Conservation (phyloP, 2,888 invertebrate species). For the Tenthredo scrophulariae region DNA sequence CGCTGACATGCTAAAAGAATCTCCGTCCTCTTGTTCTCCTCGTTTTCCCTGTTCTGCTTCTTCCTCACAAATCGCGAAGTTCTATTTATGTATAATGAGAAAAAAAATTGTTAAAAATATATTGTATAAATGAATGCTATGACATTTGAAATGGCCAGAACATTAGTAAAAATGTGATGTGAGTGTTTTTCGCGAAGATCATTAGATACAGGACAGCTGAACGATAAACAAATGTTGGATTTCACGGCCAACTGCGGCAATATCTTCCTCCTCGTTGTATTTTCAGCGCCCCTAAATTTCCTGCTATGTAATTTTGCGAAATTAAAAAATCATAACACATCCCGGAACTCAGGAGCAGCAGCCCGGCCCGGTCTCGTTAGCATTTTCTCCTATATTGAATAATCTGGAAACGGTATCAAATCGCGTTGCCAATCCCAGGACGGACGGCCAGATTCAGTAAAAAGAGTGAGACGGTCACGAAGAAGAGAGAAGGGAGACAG, state of each 20-base stretch:
- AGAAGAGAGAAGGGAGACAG: conserved; percentile 45
- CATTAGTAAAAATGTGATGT: conserved; percentile 61
- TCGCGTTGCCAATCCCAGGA: conserved; percentile 25
- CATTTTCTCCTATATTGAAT: conserved; percentile 20
- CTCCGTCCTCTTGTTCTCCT: not conserved
- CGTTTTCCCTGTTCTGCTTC: not conserved
- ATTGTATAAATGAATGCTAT: conserved; percentile 52
- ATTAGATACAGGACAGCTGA: conserved; percentile 62
- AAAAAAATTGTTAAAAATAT: conserved; percentile 45
- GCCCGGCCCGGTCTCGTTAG: not conserved
- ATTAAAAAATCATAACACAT: conserved; percentile 15
- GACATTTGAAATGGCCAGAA: conserved; percentile 63
- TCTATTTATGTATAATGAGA: conserved; percentile 1
- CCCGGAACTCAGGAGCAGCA: not conserved
- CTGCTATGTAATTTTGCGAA: not conserved
- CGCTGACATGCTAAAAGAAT: conserved; percentile 57
- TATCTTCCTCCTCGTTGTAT: not conserved
- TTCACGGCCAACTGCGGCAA: not conserved
- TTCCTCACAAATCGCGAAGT: not conserved
- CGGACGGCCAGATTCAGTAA: not conserved
- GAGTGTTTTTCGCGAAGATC: conserved; percentile 55
- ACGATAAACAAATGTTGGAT: conserved; percentile 11
- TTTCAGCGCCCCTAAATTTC: not conserved
- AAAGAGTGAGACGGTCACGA: not conserved
- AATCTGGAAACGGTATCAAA: conserved; percentile 30